Conservation (phyloP, 2,888 invertebrate species). For the Taphrorychus bicolor region DNA sequence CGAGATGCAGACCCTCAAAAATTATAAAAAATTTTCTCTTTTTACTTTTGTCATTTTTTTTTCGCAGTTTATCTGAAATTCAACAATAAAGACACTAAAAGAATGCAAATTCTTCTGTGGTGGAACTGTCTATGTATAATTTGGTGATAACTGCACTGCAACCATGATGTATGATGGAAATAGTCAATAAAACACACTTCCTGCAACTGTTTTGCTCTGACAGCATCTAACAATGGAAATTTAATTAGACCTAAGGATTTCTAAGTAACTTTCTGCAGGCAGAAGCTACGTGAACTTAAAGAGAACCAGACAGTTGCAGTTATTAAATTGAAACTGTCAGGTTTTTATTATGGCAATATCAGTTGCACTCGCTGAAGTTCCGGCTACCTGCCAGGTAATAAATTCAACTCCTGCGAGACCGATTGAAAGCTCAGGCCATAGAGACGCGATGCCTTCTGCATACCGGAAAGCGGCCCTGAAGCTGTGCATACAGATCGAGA, state of each 20-base stretch:
- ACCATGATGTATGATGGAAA: too few species aligned
- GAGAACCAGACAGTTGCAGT: constrained; percentile 14
- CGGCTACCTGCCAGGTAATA: constrained; percentile 38
- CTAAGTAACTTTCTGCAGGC: not conserved
- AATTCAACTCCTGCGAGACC: constrained; percentile 36
- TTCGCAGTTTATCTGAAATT: too few species aligned
- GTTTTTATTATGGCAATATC: constrained; percentile 38
- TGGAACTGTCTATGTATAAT: too few species aligned
- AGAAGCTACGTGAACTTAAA: not conserved
- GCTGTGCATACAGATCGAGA: constrained; percentile 38
- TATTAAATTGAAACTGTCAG: constrained; percentile 35
- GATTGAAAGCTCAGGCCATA: constrained; percentile 38
- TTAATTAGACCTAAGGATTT: not conserved
- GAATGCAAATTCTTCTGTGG: too few species aligned
- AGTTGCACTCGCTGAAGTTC: constrained; percentile 33
- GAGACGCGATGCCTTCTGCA: constrained; percentile 36
- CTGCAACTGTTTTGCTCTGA: too few species aligned
- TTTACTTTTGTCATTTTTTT: too few species aligned
- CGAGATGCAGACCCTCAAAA: too few species aligned
- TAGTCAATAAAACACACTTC: too few species aligned
- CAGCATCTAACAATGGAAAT: not conserved
- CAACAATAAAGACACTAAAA: too few species aligned
- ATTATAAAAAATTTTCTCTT: too few species aligned
- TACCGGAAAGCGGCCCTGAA: constrained; percentile 31
- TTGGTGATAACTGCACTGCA: too few species aligned